Conservation (phyloP, 2,888 invertebrate genomes). For the Hyppa rectilinea region DNA sequence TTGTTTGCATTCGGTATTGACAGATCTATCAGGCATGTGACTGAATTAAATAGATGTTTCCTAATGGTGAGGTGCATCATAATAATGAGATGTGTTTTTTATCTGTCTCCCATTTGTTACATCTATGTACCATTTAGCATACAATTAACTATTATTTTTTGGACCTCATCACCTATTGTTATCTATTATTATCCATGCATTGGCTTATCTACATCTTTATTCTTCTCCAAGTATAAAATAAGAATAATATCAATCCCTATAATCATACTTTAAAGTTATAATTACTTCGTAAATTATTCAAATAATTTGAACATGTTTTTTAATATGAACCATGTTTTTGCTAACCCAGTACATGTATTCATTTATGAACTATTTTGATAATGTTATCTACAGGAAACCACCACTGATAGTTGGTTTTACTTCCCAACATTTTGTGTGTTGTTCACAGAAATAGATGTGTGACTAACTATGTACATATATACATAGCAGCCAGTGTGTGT, state of each 20-base stretch:
- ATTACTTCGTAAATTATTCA: background rate
- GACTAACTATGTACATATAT: conserved; percentile 8
- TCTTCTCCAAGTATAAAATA: background rate
- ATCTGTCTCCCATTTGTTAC: conserved; percentile 30
- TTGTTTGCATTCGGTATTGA: conserved; percentile 62
- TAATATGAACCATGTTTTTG: conserved; percentile 1
- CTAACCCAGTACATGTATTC: conserved; percentile 20
- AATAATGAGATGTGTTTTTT: conserved; percentile 38
- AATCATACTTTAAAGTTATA: background rate
- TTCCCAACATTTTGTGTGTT: conserved; percentile 41
- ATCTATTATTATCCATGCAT: conserved; percentile 62
- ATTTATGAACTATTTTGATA: conserved; percentile 59
- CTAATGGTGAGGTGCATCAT: conserved; percentile 29
- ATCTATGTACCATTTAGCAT: conserved; percentile 62
- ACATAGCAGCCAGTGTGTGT: background rate
- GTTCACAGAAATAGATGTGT: conserved; percentile 44
- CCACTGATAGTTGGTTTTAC: conserved; percentile 63
- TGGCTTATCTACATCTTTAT: conserved; percentile 7
- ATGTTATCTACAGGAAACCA: conserved; percentile 71
- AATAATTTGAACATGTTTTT: background rate
- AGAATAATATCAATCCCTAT: background rate
- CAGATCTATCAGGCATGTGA: conserved; percentile 54
- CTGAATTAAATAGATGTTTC: conserved; percentile 48
- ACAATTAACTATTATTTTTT: conserved; percentile 47
- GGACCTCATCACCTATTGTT: conserved; percentile 71